These are phyloP conservation scores for Thymelicus sylvestris DNA, from an alignment of 2,888 invertebrate species.

Conservation along the genomic window DNA sequence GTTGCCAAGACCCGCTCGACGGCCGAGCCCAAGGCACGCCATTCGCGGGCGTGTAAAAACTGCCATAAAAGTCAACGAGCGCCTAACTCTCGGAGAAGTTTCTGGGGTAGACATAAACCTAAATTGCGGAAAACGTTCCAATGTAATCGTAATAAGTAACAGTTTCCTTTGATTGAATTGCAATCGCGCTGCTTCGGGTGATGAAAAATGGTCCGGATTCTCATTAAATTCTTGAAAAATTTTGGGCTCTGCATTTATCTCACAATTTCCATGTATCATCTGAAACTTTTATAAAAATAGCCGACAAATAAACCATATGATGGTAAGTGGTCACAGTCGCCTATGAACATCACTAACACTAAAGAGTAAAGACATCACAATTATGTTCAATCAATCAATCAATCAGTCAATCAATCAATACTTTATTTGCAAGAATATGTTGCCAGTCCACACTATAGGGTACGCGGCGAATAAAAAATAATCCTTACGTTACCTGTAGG, in stretches of 20 bases:
- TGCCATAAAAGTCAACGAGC: slow-evolving; percentile 69
- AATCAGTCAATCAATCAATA: no score
- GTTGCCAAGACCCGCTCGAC: slow-evolving; percentile 45
- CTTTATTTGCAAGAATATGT: no score
- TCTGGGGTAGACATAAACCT: slow-evolving; percentile 47
- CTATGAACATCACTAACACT: no score
- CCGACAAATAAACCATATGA: no score
- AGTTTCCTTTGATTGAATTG: slow-evolving; percentile 41
- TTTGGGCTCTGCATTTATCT: background rate
- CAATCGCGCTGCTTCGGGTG: slow-evolving; percentile 18
- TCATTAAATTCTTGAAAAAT: background rate
- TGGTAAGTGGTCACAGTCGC: no score
- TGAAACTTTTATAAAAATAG: no score
- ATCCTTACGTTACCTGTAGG: no score
- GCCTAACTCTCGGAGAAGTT: slow-evolving; percentile 54
- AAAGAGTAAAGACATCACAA: no score
- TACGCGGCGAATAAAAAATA: no score
- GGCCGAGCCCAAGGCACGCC: slow-evolving; percentile 49
- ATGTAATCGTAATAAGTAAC: slow-evolving; percentile 56
- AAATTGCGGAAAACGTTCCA: slow-evolving; percentile 52
- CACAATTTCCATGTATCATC: background rate
- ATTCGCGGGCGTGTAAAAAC: slow-evolving; percentile 66
- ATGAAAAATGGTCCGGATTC: background rate
- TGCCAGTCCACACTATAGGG: no score
- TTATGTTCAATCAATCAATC: no score